These are phyloP conservation scores for Galerucella calmariensis DNA, from an alignment of 2,888 invertebrate species.

Conservation along the genomic window DNA sequence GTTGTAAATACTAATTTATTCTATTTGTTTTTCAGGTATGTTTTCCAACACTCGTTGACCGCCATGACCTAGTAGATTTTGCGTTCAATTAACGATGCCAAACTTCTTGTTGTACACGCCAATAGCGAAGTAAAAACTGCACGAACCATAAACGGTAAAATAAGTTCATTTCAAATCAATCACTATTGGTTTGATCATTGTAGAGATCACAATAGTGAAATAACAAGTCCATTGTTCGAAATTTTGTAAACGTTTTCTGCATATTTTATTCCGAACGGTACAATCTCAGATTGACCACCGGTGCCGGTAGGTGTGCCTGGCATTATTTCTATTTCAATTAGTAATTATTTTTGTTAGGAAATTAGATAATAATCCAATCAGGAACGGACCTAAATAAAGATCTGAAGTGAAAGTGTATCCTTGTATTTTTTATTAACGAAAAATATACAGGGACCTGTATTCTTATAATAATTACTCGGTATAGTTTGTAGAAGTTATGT, in stretches of 20 bases:
- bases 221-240: constrained; percentile 23
- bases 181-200: neutral
- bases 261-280: neutral
- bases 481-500: no score
- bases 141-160: constrained; percentile 8
- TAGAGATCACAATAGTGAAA: constrained; percentile 16
- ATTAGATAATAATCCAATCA: constrained; percentile 33
- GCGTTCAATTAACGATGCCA: neutral
- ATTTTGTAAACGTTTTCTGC: constrained; percentile 17
- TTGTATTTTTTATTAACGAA: no score
- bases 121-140: constrained; percentile 14
- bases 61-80: neutral
- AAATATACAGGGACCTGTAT: no score
- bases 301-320: constrained; percentile 22
- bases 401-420: neutral
- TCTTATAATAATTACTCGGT: no score
- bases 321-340: constrained; percentile 39
- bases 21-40: neutral
- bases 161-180: constrained; percentile 6
- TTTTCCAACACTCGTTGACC: neutral
- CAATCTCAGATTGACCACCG: constrained; percentile 13
- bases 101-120: constrained; percentile 1
- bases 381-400: neutral
- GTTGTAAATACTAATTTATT: neutral
- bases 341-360: constrained; percentile 33